These are phyloP conservation scores for Scalopus aquaticus DNA, from an alignment of 2,113 vertebrate genomes.

Conservation along the genomic window DNA sequence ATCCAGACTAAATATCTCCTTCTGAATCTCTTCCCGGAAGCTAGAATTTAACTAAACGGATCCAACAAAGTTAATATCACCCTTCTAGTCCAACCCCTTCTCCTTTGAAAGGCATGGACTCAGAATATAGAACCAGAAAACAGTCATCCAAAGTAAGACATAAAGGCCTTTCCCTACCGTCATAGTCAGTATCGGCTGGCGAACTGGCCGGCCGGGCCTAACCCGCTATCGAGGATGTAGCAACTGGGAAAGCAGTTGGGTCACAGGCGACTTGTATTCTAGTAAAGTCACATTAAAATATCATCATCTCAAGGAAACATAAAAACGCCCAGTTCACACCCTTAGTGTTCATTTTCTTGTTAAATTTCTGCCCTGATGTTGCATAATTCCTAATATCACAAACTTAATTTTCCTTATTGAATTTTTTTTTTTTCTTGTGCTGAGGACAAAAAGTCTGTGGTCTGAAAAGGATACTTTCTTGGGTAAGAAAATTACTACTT, in stretches of 20 bases:
- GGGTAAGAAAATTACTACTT: slow-evolving; percentile 3
- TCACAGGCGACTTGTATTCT: not conserved
- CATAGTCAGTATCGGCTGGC: not conserved
- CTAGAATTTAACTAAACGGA: not conserved
- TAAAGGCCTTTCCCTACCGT: not conserved
- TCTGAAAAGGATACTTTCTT: not conserved
- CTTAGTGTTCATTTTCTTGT: not conserved
- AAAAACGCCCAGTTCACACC: not conserved
- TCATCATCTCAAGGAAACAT: not conserved
- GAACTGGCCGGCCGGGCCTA: not conserved
- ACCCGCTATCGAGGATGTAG: not conserved
- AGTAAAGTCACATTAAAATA: slow-evolving; percentile 40
- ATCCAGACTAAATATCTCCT: not conserved
- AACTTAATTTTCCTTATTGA: not conserved
- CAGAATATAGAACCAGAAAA: not conserved
- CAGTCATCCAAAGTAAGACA: not conserved
- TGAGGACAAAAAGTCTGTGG: not conserved
- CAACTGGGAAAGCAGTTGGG: not conserved
- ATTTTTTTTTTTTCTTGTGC: slow-evolving; percentile 1
- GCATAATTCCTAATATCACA: not conserved
- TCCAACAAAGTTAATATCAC: not conserved
- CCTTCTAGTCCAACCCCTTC: not conserved
- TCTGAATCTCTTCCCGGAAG: not conserved
- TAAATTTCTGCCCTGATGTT: not conserved
- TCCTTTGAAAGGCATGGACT: not conserved